Conservation (phyloP, 2,113 vertebrate species). For the Eurypyga helias region DNA sequence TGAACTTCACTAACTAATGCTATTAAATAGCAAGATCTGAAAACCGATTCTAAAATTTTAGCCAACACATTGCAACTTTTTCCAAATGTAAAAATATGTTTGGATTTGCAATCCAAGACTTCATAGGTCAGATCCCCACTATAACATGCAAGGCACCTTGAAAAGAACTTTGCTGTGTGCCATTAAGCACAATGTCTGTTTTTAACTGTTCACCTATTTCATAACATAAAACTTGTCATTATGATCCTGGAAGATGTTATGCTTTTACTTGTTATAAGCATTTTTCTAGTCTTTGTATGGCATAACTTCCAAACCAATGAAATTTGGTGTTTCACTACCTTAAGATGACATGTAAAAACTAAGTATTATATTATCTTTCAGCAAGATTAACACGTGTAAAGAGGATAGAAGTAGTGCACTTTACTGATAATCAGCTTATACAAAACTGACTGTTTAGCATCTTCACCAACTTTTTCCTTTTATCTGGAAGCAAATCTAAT, state of each 20-base stretch:
- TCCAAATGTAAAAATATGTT: neutral
- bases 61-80: neutral
- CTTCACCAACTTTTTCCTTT: neutral
- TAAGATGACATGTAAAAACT: neutral
- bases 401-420: neutral
- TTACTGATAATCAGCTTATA: neutral
- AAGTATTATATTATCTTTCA: neutral
- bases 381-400: neutral
- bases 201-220: neutral
- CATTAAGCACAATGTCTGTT: neutral
- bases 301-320: neutral
- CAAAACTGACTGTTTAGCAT: neutral
- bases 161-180: neutral
- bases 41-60: neutral
- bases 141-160: accelerated
- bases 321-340: neutral
- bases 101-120: neutral
- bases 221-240: neutral
- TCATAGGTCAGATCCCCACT: neutral
- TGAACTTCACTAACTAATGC: neutral
- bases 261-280: neutral
- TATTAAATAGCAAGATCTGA: neutral
- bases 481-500: neutral
- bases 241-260: neutral
- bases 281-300: neutral